phyloP scores from a whole-genome alignment of 2,797 vertebrate genomes.

The Pelobates cultripes region DNA sequence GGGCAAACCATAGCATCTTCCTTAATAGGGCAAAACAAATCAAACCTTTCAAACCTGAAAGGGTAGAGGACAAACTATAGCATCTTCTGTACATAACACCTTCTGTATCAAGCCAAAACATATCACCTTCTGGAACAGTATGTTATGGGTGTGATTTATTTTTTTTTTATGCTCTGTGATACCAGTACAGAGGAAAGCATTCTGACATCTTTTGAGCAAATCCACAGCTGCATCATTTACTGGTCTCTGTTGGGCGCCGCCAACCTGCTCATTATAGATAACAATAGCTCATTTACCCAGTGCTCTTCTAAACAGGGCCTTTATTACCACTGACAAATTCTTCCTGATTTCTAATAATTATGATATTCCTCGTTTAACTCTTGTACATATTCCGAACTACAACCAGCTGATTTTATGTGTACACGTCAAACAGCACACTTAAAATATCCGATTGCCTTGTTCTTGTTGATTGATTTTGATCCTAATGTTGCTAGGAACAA shows the following conservation, averaged over 20 bases:
- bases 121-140: neutral
- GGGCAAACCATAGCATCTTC: too few species aligned
- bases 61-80: too few species aligned
- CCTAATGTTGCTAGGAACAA: neutral
- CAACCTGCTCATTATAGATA: conserved; percentile 31
- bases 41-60: too few species aligned
- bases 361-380: conserved; percentile 15
- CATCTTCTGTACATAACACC: too few species aligned
- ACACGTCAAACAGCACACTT: neutral
- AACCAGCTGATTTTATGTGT: neutral
- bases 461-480: neutral
- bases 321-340: conserved; percentile 29
- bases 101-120: too few species aligned
- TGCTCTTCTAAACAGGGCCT: neutral
- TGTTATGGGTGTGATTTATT: neutral
- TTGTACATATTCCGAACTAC: neutral
- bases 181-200: conserved; percentile 11
- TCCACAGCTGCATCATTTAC: conserved; percentile 11
- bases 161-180: conserved; percentile 2
- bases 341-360: conserved; percentile 33
- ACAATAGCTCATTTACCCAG: conserved; percentile 35
- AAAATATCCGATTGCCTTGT: neutral
- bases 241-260: conserved; percentile 23
- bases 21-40: too few species aligned
- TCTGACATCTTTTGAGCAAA: conserved; percentile 23